A percentile compares a stretch with the other conserved stretches of the same genome.
These are phyloP conservation scores for Antheraea yamamai DNA, from an alignment of 2,888 invertebrate species.

Conservation along the genomic window DNA sequence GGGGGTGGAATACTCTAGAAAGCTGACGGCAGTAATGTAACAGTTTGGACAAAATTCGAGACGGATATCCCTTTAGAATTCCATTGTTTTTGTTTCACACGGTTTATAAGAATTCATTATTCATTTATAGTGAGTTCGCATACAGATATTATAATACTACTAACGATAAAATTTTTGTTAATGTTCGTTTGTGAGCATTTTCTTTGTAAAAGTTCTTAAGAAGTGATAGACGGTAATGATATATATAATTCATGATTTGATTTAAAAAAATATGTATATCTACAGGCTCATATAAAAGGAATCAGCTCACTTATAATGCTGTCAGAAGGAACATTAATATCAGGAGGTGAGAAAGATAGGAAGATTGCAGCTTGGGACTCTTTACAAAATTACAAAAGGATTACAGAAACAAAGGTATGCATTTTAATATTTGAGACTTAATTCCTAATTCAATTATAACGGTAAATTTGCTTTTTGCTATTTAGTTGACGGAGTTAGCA, in stretches of 20 bases:
- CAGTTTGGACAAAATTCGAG: too few species aligned
- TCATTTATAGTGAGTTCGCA: too few species aligned
- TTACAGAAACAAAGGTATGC: slow-evolving; percentile 92
- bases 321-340: slow-evolving; percentile 93
- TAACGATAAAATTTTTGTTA: not conserved
- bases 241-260: not conserved
- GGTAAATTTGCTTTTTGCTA: slow-evolving; percentile 31
- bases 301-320: slow-evolving; percentile 94
- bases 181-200: not conserved
- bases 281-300: slow-evolving; percentile 90
- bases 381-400: slow-evolving; percentile 93
- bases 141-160: not conserved
- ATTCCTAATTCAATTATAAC: slow-evolving; percentile 13
- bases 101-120: too few species aligned
- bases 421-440: not conserved
- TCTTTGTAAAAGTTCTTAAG: not conserved
- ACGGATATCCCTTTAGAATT: too few species aligned
- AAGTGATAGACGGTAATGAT: not conserved
- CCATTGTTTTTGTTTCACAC: too few species aligned
- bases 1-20: too few species aligned
- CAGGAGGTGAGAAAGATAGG: slow-evolving; percentile 94
- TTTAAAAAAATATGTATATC: slow-evolving; percentile 26
- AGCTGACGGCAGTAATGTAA: too few species aligned
- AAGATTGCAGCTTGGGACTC: slow-evolving; percentile 97
- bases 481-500: slow-evolving; percentile 90